Evolutionary conservation across 2,797 vertebrate species (phyloP), one percentile per base, ranked within the genome.

Genomic region (Premnoplex brunnescens): DNA sequence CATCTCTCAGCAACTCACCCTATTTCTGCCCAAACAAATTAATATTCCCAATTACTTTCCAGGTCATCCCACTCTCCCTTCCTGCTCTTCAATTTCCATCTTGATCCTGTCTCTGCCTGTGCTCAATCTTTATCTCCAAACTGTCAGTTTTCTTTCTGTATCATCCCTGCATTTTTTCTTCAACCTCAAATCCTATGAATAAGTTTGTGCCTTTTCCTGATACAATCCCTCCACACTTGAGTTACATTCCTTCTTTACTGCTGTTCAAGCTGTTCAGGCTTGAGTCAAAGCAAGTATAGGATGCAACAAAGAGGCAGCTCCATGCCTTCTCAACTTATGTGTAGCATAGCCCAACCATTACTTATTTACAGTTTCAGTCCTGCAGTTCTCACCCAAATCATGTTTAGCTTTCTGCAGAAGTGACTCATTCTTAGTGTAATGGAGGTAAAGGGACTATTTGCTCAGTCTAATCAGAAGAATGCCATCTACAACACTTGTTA

Each of bases 91-190:
- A 69, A 63, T 91, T 85, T 78, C 46, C 23, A 60, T 81, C 81
- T 89, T 82, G 58, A 92, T 71, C 27, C 60, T 28, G 51, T 44
- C 51, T 55, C 55, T 62, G 26, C 15, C 62, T 85, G 54, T 51
- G 27, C n/a, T 92, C 91, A 87, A 88, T 94, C 96, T 91, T 96
- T 78, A 92, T 92, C 54, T 75, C 69, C 21, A 54, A 93, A 39
- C 43, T 94, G 87, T 69, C 94, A 94, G 46, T 43, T 93, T 85
- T 80, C 73, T 71, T 79, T 76, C 36, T 73, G 37, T 46, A 51
- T 96, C 76, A 74, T 58, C 43, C 69, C 59, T 62, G 21, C 23
- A 55, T 81, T 82, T 88, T 86, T 86, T 59, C 59, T 88, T 73
- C 48, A 75, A 62, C 10, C 51, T 84, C 41, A 3, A 94, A 81